These are phyloP conservation scores for Olivierus martensii DNA, from an alignment of 1,140 invertebrate species.

Conservation along the genomic window DNA sequence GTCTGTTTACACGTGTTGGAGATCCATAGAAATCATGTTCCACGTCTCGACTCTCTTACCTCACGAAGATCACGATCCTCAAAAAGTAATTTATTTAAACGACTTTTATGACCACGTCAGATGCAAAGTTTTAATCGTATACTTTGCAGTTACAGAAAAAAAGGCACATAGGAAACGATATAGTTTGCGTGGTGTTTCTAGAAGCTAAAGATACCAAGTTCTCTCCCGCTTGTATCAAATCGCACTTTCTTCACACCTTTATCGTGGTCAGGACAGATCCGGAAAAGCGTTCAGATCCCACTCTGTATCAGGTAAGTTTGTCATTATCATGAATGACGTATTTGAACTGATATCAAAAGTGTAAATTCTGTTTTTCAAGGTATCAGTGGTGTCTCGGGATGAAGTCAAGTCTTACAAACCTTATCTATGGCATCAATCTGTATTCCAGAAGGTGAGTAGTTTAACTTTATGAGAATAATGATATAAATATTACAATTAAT, in stretches of 20 bases:
- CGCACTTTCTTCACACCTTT: slow-evolving; percentile 39
- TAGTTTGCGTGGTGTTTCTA: slow-evolving; percentile 80
- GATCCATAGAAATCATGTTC: slow-evolving; percentile 82
- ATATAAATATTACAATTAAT: no score
- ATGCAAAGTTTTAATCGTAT: neutral
- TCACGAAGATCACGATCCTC: slow-evolving; percentile 56
- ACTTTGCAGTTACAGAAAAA: slow-evolving; percentile 44
- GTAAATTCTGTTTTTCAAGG: no score
- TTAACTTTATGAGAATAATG: no score
- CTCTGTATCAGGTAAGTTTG: slow-evolving; percentile 44
- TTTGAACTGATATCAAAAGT: no score
- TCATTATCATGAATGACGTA: no score
- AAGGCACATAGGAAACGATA: slow-evolving; percentile 85
- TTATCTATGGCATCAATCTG: slow-evolving; percentile 17
- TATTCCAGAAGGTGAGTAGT: slow-evolving; percentile 37
- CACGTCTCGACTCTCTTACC: slow-evolving; percentile 87
- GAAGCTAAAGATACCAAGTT: slow-evolving; percentile 85
- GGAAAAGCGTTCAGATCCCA: slow-evolving; percentile 93
- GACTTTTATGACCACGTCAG: no score
- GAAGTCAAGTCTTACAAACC: slow-evolving; percentile 20
- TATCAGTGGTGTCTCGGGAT: slow-evolving; percentile 19
- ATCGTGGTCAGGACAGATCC: slow-evolving; percentile 18
- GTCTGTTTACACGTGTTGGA: slow-evolving; percentile 68
- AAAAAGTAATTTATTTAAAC: slow-evolving; percentile 27
- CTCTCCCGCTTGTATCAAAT: slow-evolving; percentile 52